A percentile compares a stretch with the other conserved stretches of the same genome.
phyloP scores from a whole-genome alignment of 2,888 invertebrate species.

The Pyrochroa serraticornis region DNA sequence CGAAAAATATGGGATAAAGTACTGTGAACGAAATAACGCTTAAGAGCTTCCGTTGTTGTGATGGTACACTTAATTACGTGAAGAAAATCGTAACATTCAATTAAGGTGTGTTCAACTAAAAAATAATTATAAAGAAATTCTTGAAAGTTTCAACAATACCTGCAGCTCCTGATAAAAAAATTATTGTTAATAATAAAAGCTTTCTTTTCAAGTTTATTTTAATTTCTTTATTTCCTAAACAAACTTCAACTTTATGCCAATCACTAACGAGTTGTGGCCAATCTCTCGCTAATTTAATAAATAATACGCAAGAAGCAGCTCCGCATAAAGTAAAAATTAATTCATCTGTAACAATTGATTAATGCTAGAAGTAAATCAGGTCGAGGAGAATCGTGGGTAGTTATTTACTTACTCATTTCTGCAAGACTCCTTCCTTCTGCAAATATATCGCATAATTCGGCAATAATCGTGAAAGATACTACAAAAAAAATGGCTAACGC shows the following conservation, averaged over 20 bases:
- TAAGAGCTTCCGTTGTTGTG: neutral
- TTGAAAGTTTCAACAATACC: too few relatives aligned
- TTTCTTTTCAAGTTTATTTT: neutral
- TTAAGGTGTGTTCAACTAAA: conserved; percentile 44
- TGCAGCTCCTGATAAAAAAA: neutral
- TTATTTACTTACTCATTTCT: too few relatives aligned
- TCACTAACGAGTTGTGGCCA: conserved; percentile 61
- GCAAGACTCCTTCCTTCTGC: too few relatives aligned
- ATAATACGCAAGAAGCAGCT: conserved; percentile 31
- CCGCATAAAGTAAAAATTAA: too few relatives aligned
- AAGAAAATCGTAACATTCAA: neutral
- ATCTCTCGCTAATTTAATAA: conserved; percentile 59
- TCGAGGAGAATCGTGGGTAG: too few relatives aligned
- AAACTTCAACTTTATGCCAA: conserved; percentile 60
- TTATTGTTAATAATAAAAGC: neutral
- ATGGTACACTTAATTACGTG: neutral
- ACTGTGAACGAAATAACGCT: conserved; percentile 16
- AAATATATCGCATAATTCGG: too few relatives aligned
- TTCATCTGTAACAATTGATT: too few relatives aligned
- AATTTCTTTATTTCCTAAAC: too few relatives aligned
- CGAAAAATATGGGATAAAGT: conserved; percentile 19
- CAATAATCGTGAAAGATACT: too few relatives aligned
- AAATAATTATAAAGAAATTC: neutral
- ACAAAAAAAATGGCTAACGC: neutral
- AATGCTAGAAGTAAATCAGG: too few relatives aligned